Conservation (phyloP, 2,113 vertebrate genomes). For the Scopus umbretta region DNA sequence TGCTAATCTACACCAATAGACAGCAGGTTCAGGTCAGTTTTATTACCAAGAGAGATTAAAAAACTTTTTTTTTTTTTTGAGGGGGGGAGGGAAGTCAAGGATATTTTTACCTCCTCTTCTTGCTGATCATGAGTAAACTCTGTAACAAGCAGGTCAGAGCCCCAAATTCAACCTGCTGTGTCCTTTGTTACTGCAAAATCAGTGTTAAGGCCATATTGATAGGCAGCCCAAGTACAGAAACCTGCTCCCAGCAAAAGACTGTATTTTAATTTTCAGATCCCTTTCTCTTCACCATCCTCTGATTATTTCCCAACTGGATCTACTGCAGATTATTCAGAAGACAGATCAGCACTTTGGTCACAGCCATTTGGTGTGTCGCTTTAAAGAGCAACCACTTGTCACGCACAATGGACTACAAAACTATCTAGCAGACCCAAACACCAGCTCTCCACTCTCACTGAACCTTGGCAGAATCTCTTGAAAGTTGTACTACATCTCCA, state of each 20-base stretch:
- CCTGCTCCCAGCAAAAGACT: not conserved
- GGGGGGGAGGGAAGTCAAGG: not conserved
- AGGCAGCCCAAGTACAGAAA: not conserved
- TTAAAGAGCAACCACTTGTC: not conserved
- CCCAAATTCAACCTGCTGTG: not conserved
- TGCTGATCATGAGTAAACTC: constrained; percentile 52
- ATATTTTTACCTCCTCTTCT: constrained; percentile 20
- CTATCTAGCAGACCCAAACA: not conserved
- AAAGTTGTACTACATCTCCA: not conserved
- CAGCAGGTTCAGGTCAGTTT: not conserved
- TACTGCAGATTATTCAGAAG: not conserved
- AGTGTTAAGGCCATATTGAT: not conserved
- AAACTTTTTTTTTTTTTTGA: not conserved
- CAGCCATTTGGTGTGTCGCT: not conserved
- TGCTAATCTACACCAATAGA: constrained; percentile 36
- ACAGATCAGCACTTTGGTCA: not conserved
- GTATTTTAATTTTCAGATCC: not conserved
- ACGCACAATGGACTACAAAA: not conserved
- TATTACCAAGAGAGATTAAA: not conserved
- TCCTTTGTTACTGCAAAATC: constrained; percentile 40
- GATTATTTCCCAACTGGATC: not conserved
- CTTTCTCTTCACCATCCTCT: not conserved
- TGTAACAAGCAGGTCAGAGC: not conserved
- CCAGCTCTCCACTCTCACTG: not conserved
- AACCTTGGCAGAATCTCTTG: not conserved